Base-by-base conservation (phyloP, 2,113 vertebrate species). In the Isichthys henryi region DNA sequence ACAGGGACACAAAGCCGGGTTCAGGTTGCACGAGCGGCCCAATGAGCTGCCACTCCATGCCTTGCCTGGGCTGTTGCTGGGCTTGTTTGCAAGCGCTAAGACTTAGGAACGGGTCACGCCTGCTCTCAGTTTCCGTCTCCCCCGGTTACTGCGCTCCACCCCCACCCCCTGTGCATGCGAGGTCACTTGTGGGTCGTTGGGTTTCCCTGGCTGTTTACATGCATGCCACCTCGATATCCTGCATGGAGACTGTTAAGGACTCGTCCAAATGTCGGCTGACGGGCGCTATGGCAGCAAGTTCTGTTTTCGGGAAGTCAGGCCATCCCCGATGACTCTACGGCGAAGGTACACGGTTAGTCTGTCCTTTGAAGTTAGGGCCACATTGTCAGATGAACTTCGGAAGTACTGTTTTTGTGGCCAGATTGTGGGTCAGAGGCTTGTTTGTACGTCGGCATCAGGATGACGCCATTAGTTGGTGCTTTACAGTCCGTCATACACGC, bases 131-230 rank as follows among this genome's bases (percentile, higher is more conserved):
- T 53, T 45, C 10, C 27, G 50, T 89, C 46, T 86, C 43, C 13
- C n/a, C 21, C 35, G 49, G 21, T 19, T n/a, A 13, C 52, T 31
- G 62, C 62, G 62, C 62, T 66, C 56, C 56, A 62, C 8, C 13
- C 48, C 5, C 19, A 48, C 39, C 45, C 27, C 19, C 62, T 1
- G 82, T 70, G 89, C 84, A 87, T 87, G 89, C 62, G 39, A 27
- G 83, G 74, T 17, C 21, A 49, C 48, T 21, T 27, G 23, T 66
- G 48, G 62, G 48, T 23, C 46, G 27, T 48, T 77, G 31, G 27
- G 48, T 87, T 80, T 87, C 85, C 35, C 27, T 90, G 89, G 85
- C 89, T 90, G 85, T 77, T 21, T 43, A 19, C 85, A 13, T 90
- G 89, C 89, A 86, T 86, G 89, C 50, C 11, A 70, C 88, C 50